phyloP scores from a whole-genome alignment of 1,140 invertebrate species.

The Drosophila tristis region DNA sequence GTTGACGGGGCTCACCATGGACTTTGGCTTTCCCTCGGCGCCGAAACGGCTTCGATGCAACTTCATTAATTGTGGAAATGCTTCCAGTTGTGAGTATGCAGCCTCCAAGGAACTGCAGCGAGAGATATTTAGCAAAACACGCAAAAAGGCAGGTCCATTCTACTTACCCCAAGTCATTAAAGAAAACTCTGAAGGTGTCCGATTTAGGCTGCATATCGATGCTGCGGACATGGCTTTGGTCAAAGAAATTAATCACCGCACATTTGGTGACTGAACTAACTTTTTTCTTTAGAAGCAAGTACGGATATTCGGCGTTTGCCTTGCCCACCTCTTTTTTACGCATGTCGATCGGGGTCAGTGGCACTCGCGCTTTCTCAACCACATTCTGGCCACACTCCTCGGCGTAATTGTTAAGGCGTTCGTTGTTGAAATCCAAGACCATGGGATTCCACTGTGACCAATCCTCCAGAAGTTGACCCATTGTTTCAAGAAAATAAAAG shows the following conservation, averaged over 20 bases:
- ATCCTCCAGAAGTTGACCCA: background rate
- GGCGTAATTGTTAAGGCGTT: constrained; percentile 28
- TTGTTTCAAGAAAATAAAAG: background rate
- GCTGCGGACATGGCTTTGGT: constrained; percentile 16
- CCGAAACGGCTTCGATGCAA: too few species aligned
- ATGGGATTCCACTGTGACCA: constrained; percentile 55
- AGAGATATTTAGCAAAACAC: too few species aligned
- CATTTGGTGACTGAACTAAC: constrained; percentile 8
- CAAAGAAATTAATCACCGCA: constrained; percentile 45
- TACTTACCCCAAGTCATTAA: constrained; percentile 50
- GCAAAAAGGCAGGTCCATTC: too few species aligned
- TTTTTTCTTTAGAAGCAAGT: constrained; percentile 45
- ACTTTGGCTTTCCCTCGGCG: too few species aligned
- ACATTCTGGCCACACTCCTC: constrained; percentile 4
- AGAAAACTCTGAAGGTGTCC: constrained; percentile 42
- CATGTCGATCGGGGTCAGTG: background rate
- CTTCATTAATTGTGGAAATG: too few species aligned
- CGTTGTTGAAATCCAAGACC: constrained; percentile 36
- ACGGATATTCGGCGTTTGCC: constrained; percentile 38
- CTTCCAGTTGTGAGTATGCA: too few species aligned
- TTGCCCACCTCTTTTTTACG: background rate
- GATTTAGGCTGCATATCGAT: constrained; percentile 31
- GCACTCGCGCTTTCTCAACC: background rate
- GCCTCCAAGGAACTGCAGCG: too few species aligned
- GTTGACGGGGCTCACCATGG: too few species aligned